Conservation (phyloP, 1,140 invertebrate genomes). For the Acromyrmex echinatior region DNA sequence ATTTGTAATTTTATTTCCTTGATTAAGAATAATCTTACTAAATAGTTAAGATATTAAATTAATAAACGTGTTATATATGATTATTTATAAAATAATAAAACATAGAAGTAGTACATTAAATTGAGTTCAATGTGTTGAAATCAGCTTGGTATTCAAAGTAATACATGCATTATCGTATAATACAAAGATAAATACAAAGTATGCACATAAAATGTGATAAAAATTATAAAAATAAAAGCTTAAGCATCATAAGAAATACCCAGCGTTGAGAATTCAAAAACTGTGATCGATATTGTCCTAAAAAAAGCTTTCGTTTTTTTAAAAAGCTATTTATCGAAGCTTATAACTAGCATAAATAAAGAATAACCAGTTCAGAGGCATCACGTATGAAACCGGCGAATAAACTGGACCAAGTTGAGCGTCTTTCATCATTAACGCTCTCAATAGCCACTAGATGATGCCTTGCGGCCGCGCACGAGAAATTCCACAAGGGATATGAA, state of each 20-base stretch:
- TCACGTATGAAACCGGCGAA: neutral
- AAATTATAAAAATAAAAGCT: neutral
- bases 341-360: neutral
- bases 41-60: too few species aligned
- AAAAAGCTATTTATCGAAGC: neutral
- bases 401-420: slow-evolving; percentile 50
- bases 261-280: neutral
- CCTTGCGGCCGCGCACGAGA: slow-evolving; percentile 12
- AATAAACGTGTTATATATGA: too few species aligned
- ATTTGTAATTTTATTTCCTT: too few species aligned
- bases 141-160: too few species aligned
- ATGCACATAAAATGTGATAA: neutral
- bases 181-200: neutral
- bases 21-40: too few species aligned
- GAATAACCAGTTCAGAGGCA: neutral
- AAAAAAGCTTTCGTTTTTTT: neutral
- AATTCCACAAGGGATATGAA: slow-evolving; percentile 65
- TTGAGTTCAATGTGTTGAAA: too few species aligned
- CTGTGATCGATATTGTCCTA: neutral
- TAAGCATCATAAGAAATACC: neutral
- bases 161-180: neutral
- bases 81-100: too few species aligned
- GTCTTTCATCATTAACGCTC: slow-evolving; percentile 67
- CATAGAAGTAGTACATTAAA: too few species aligned
- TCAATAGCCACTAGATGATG: slow-evolving; percentile 48